Percentiles rank a stretch among this genome's conserved stretches.
Evolutionary conservation across 2,797 vertebrate species (phyloP).

Genomic region (Mastacembelus armatus): DNA sequence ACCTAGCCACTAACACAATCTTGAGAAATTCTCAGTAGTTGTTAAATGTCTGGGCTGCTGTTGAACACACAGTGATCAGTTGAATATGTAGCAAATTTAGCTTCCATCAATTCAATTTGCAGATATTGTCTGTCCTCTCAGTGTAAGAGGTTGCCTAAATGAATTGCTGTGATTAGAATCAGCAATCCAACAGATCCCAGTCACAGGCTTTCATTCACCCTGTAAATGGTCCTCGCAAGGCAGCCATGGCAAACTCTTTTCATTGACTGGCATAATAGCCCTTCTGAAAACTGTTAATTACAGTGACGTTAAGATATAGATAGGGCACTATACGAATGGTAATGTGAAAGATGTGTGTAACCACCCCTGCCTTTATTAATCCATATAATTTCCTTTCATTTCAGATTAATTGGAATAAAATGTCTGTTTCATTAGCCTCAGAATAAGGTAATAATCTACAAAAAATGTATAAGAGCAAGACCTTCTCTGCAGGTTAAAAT

Average conservation of each 20-base stretch:
- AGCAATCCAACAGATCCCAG: slow-evolving; percentile 40
- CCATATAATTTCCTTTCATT: slow-evolving; percentile 90
- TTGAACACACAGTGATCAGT: not conserved
- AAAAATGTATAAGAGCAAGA: slow-evolving; percentile 86
- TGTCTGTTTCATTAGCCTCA: slow-evolving; percentile 91
- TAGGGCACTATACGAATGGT: slow-evolving; percentile 45
- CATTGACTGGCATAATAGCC: slow-evolving; percentile 56
- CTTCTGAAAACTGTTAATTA: slow-evolving; percentile 73
- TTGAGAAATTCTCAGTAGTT: not conserved
- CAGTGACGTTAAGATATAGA: slow-evolving; percentile 70
- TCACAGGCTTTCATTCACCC: slow-evolving; percentile 50
- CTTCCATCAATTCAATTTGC: slow-evolving; percentile 38
- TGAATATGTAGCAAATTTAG: slow-evolving; percentile 15
- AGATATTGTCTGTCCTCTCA: slow-evolving; percentile 1
- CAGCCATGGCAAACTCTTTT: slow-evolving; percentile 47
- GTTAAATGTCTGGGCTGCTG: too few relatives aligned
- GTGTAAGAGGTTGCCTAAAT: slow-evolving; percentile 13
- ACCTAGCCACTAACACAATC: not conserved
- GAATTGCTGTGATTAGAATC: slow-evolving; percentile 48
- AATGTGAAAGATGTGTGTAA: slow-evolving; percentile 77
- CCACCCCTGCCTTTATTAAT: slow-evolving; percentile 87
- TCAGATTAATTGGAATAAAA: slow-evolving; percentile 93
- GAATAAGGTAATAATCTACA: slow-evolving; percentile 90
- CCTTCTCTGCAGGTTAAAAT: slow-evolving; percentile 86
- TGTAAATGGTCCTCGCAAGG: slow-evolving; percentile 14